Evolutionary conservation across 2,113 vertebrate genomes (phyloP).

Genomic region (Lanius collurio): DNA sequence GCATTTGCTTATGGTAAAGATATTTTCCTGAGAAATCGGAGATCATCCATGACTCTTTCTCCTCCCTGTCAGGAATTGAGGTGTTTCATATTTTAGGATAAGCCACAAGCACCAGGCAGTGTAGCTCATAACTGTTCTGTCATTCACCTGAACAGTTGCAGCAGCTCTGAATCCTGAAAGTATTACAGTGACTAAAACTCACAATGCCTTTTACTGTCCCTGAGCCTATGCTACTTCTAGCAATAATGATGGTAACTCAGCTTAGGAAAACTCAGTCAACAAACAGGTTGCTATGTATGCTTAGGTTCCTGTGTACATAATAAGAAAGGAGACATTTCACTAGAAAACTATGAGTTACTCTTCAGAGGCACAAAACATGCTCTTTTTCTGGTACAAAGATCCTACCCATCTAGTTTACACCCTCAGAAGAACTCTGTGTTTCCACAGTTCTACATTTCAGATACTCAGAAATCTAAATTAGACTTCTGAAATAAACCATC

Average conservation of each 20-base stretch:
- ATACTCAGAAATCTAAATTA: not conserved
- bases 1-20: accelerated
- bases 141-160: not conserved
- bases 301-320: not conserved
- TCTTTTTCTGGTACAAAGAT: not conserved
- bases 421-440: not conserved
- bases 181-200: not conserved
- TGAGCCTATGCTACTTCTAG: not conserved
- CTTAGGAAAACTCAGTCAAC: not conserved
- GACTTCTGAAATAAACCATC: not conserved
- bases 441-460: not conserved
- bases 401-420: not conserved
- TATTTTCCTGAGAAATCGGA: not conserved
- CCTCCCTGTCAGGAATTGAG: not conserved
- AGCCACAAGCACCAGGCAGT: not conserved
- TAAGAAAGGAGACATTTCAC: not conserved
- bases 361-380: not conserved
- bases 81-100: not conserved
- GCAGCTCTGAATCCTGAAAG: not conserved
- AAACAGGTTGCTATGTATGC: not conserved
- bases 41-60: not conserved
- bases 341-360: not conserved
- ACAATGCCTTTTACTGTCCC: not conserved
- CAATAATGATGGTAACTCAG: not conserved
- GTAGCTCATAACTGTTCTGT: not conserved